These are phyloP conservation scores for Falco punctatus DNA, from an alignment of 2,113 vertebrate species.

Conservation along the genomic window DNA sequence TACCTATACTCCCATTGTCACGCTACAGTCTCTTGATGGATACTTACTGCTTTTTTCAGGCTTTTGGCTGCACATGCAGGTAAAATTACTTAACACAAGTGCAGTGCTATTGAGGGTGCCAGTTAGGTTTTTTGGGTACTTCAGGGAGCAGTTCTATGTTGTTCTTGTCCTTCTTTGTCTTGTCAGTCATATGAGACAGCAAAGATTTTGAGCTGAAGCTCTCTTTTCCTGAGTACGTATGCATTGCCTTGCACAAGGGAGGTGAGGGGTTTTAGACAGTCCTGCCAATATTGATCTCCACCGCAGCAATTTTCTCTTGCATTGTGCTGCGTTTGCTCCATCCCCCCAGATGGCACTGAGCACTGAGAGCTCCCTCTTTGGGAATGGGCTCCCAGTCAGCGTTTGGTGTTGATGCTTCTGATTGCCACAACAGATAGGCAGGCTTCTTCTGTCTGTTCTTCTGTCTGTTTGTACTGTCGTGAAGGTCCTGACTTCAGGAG, in stretches of 20 bases:
- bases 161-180: background rate
- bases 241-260: background rate
- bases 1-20: background rate
- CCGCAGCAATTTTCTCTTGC: background rate
- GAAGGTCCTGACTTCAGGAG: background rate
- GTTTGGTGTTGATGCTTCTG: background rate
- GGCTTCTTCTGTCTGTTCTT: background rate
- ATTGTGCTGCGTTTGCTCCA: background rate
- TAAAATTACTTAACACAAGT: background rate
- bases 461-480: fast-evolving
- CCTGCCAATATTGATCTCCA: background rate
- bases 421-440: fast-evolving
- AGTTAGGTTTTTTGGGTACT: background rate
- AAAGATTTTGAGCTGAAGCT: background rate
- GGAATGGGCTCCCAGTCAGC: background rate
- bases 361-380: background rate
- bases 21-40: background rate
- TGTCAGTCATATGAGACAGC: background rate
- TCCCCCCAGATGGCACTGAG: too few species aligned
- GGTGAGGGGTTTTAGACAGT: background rate
- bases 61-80: background rate
- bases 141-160: background rate
- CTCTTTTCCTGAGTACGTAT: background rate
- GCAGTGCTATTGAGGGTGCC: background rate
- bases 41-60: background rate